A percentile compares a stretch with the other conserved stretches of the same genome.
These are phyloP conservation scores for Cyclopterus lumpus DNA, from an alignment of 2,797 vertebrate species.

Conservation along the genomic window DNA sequence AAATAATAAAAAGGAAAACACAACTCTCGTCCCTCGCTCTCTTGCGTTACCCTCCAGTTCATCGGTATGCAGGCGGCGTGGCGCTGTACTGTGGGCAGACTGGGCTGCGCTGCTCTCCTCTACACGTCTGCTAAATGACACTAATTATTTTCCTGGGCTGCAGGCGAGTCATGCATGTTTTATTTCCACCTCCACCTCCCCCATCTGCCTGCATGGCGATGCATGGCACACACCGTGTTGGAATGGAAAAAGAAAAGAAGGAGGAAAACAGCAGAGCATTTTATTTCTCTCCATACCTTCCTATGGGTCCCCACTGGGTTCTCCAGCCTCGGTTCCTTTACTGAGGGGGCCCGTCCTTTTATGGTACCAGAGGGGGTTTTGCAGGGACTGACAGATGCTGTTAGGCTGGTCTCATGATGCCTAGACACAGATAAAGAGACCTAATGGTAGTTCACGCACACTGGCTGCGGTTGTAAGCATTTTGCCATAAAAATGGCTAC, in stretches of 20 bases:
- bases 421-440: slow-evolving; percentile 74
- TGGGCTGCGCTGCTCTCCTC: slow-evolving; percentile 72
- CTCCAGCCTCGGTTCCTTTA: slow-evolving; percentile 53
- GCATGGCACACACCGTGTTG: slow-evolving; percentile 62
- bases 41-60: slow-evolving; percentile 59
- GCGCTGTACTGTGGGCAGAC: slow-evolving; percentile 71
- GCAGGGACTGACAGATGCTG: slow-evolving; percentile 76
- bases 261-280: slow-evolving; percentile 49
- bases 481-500: slow-evolving; percentile 71
- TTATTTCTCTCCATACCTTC: slow-evolving; percentile 70
- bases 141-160: slow-evolving; percentile 86
- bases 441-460: slow-evolving; percentile 63
- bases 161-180: slow-evolving; percentile 84
- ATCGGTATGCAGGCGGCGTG: slow-evolving; percentile 77
- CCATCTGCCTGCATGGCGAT: slow-evolving; percentile 77
- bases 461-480: slow-evolving; percentile 64
- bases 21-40: slow-evolving; percentile 43
- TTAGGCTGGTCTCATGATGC: slow-evolving; percentile 70
- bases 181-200: slow-evolving; percentile 81
- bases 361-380: slow-evolving; percentile 64
- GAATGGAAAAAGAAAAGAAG: slow-evolving; percentile 40
- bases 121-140: slow-evolving; percentile 85
- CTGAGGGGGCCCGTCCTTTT: slow-evolving; percentile 63
- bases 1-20: slow-evolving; percentile 30
- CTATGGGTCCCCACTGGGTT: slow-evolving; percentile 71